Evolutionary conservation across 2,888 invertebrate genomes (phyloP), one percentile per base, ranked within the genome.

Genomic region (Drosophila mayaguana): DNA sequence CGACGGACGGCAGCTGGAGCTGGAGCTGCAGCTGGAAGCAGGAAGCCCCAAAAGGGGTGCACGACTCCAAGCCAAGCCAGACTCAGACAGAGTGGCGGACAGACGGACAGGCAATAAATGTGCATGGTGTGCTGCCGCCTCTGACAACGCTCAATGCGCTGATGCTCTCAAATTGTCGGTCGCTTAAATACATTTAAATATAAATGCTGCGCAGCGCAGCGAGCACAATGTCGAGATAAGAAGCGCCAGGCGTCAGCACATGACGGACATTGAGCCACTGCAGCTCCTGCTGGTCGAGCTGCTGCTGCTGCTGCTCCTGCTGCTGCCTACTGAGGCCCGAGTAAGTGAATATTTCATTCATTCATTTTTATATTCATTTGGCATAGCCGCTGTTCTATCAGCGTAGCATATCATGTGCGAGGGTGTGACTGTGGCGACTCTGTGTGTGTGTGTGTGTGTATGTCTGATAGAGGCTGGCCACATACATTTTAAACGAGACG

Each of bases 121-220:
- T 78, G 88, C 71, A 62, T 69, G 69, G 66, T 20, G 46, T 55
- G 32, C 65, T 67, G 79, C 54, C 64, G 45, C 22, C 45, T 68
- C 74, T 73, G 88, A 85, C 86, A 83, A 84, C 67, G 77, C 77
- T 25, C 71, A 25, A 45, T 45, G 67, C 74, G 75, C 75, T 83
- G 86, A 75, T 75, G 86, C 88, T 83, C 67, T 83, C 86, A 87
- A 86, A 87, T 87, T 87, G 86, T 87, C 87, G 89, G 87, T 87
- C 86, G 89, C 81, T 87, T 87, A 87, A 87, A 87, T 87, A 84
- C 87, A 87, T 88, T 87, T 88, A 87, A 87, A 89, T 87, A 81
- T 86, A 86, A 83, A 86, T 83, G 80, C 78, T 74, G 77, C 34
- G 61, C 72, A 70, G 76, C 68, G 60, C 71, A 69, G 77, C 71